Conservation (phyloP, 2,113 vertebrate genomes). For the Gadus macrocephalus region DNA sequence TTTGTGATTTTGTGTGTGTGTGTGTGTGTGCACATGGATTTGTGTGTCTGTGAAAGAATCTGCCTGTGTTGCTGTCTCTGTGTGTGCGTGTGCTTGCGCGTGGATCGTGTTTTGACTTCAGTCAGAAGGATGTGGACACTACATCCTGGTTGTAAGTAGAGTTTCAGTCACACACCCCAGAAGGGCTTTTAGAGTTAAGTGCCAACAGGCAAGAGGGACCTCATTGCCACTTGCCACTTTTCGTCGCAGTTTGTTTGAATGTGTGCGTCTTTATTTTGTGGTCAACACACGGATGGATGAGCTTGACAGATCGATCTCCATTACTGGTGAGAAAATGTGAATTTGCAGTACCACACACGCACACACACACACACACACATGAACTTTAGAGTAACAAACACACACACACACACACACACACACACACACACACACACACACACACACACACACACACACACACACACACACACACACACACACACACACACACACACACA, state of each 20-base stretch:
- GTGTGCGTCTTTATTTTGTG: not conserved
- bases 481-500: not conserved
- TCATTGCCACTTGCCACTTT: slow-evolving; percentile 42
- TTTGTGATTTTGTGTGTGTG: no score
- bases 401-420: not conserved
- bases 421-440: no score
- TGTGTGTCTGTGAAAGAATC: no score
- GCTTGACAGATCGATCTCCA: not conserved
- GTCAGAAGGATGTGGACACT: no score
- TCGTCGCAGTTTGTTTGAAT: no score
- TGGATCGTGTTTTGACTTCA: no score
- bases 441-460: not conserved
- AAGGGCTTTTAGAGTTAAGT: slow-evolving; percentile 59
- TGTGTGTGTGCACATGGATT: no score
- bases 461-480: slow-evolving; percentile 3
- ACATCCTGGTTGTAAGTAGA: no score
- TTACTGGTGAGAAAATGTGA: not conserved
- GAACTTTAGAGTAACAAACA: not conserved
- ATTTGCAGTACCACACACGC: not conserved
- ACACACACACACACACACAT: no score
- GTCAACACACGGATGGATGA: not conserved
- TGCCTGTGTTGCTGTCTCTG: no score
- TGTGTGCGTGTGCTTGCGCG: not conserved
- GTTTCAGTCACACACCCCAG: no score
- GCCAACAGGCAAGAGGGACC: slow-evolving; percentile 49